A percentile compares a stretch with the other conserved stretches of the same genome.
These are phyloP conservation scores for Tragelaphus scriptus DNA, from an alignment of 2,113 vertebrate species.

Conservation along the genomic window DNA sequence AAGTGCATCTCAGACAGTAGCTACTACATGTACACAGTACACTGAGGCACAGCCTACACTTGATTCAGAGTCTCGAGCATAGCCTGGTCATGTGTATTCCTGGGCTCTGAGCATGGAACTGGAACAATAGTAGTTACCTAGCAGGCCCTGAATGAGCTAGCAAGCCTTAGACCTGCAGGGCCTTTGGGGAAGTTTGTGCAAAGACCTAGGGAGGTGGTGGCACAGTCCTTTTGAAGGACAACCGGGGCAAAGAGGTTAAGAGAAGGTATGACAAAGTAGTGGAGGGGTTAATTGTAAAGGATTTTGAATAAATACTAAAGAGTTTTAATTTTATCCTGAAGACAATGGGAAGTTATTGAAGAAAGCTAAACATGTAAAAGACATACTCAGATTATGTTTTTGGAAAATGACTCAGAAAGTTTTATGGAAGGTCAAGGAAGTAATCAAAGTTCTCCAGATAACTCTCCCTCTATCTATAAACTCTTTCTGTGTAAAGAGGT, in stretches of 20 bases:
- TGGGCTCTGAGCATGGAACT: background rate
- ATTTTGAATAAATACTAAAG: background rate
- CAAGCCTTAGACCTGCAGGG: background rate
- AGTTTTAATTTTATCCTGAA: background rate
- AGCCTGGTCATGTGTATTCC: background rate
- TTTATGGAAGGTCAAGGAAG: background rate
- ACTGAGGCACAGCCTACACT: background rate
- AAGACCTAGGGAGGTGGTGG: background rate
- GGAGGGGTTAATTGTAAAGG: background rate
- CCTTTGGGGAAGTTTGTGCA: background rate
- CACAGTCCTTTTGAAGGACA: background rate
- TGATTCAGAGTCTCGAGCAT: background rate
- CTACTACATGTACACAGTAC: background rate
- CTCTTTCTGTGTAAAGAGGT: background rate
- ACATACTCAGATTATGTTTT: background rate
- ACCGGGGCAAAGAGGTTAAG: background rate
- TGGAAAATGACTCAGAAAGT: background rate
- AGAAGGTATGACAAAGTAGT: background rate
- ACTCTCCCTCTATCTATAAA: background rate
- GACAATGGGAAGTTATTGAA: background rate
- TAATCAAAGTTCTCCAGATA: background rate
- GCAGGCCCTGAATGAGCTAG: background rate
- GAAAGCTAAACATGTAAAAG: background rate
- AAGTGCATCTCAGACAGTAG: background rate
- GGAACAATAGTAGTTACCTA: background rate